Conservation (phyloP, 35 echinoderm and acorn worm species). For the Eucidaris tribuloides region DNA sequence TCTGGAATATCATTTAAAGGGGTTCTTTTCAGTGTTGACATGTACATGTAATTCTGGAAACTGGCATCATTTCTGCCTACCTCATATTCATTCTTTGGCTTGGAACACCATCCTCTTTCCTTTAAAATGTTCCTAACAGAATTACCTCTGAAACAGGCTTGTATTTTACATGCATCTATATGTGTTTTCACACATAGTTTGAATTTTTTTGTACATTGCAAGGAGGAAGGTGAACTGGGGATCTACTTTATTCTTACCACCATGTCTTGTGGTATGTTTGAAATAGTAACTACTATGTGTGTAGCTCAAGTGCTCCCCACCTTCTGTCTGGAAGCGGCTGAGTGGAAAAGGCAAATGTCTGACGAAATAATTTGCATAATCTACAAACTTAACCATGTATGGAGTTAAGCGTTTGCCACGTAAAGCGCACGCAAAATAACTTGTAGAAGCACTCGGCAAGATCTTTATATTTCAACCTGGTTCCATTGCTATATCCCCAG, state of each 20-base stretch:
- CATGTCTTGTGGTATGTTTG: conserved; percentile 73
- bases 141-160: background rate
- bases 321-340: conserved; percentile 46
- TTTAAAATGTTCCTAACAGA: background rate
- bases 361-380: conserved; percentile 70
- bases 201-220: conserved; percentile 36
- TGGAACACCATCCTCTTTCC: background rate
- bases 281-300: conserved; percentile 49
- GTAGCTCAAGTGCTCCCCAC: conserved; percentile 73
- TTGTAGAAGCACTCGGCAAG: conserved; percentile 71
- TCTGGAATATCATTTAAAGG: background rate
- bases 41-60: background rate
- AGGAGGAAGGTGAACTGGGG: conserved; percentile 24
- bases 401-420: conserved; percentile 49
- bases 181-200: background rate
- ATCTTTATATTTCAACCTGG: conserved; percentile 17
- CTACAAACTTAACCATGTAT: conserved; percentile 82
- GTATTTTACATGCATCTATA: background rate
- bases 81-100: background rate
- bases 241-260: conserved; percentile 51
- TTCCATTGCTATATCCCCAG: conserved; percentile 49
- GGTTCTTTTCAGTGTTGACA: background rate
- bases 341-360: conserved; percentile 26
- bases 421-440: conserved; percentile 47
- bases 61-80: background rate